Base-by-base conservation (phyloP, 2,888 invertebrate genomes). In the Melolontha melolontha region DNA sequence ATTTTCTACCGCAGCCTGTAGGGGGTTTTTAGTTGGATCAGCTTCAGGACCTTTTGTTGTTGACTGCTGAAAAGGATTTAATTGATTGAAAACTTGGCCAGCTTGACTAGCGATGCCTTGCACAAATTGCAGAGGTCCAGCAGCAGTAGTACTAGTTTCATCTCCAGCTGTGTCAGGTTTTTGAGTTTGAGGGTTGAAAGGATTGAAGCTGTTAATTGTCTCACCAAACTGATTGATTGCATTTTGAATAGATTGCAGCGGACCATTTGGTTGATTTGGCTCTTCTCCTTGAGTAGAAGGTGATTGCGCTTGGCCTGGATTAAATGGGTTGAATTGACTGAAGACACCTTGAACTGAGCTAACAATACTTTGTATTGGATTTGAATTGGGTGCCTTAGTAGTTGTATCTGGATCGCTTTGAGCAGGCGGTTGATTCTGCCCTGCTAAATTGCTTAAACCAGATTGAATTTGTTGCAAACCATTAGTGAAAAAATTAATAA, bases 281-380 rank as follows among this genome's bases (percentile, higher is more conserved):
- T 62, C 70, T 44, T 75, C 75, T 29, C 67, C 68, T 67, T 74
- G 73, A 1, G 69, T 47, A 17, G 66, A 66, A 14, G 73, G 70
- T 17, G 70, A 66, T 11, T 64, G 42, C 2, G 70, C 59, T 11
- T 73, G 51, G 34, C 40, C 57, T 16, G 63, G 73, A 54, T 70
- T 68, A 42, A 75, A 75, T 11, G 74, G 73, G 66, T 75, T 75
- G 10, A 72, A 64, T 11, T 55, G 41, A 27, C 11, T 49, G 29
- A 69, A 51, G 39, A 51, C 63, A 22, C 27, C 44, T 52, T 70
- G 70, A 40, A 59, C 59, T 40, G 68, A 65, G 10, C 40, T 22
- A 29, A 70, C 62, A 41, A 70, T 57, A 12, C 70, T 67, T 52
- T 67, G 67, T 47, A 70, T 34, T 10, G 67, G 70, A 47, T 67